Base-by-base conservation (phyloP, 2,113 vertebrate species). In the Oncorhynchus kisutch region DNA sequence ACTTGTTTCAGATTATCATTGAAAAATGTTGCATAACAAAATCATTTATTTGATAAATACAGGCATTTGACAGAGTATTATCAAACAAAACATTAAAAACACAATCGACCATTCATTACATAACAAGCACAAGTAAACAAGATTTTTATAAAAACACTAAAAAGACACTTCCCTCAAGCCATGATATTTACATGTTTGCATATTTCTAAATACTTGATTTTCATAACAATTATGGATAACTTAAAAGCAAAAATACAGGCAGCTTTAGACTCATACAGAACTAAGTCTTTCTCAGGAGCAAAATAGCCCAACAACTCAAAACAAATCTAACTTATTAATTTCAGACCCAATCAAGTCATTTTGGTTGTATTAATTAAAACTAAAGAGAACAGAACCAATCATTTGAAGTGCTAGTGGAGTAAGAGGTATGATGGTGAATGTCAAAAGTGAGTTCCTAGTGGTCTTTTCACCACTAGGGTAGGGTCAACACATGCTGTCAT, bases 21-120 rank as follows among this genome's bases (percentile, higher is more conserved):
- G 88, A 87, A 92, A 94, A 94, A 90, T 87, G 84, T 87, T 87
- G 87, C 81, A 86, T 92, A 90, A 92, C 90, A 93, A 91, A 93
- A 86, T 81, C 76, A 67, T 78, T 57, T 71, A 84, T 90, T 82
- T 81, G 87, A 93, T 94, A 94, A 94, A 93, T 92, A 93, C 87
- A 89, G 89, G 90, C 90, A 91, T 92, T 89, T 88, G 78, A 91
- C 89, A 91, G 92, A 90, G 80, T 78, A 84, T 88, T 65, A 75
- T 88, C 51, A 84, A 88, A 79, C 87, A 83, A 87, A 83, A 72
- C 74, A 24, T 49, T 16, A 48, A 83, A 81, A 77, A 88, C 80
- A 74, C 72, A 74, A 72, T 74, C 67, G 6, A 83, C 73, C 78
- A 85, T 86, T 73, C 75, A 80, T 85, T 64, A 87, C 75, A 81